These are phyloP conservation scores for Silurus asotus DNA, from an alignment of 2,113 vertebrate genomes.

Conservation along the genomic window DNA sequence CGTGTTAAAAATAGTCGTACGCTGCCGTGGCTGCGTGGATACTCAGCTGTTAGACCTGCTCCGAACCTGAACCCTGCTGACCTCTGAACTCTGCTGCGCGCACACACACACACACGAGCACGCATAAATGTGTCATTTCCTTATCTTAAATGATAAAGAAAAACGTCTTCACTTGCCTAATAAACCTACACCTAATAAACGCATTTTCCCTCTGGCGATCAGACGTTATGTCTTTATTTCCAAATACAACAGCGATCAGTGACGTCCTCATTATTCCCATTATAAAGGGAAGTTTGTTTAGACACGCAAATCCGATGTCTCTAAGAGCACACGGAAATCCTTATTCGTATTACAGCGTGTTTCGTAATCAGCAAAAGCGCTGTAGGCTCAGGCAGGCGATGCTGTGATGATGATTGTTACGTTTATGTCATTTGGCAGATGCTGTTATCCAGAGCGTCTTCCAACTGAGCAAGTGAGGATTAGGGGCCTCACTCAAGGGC, in stretches of 20 bases:
- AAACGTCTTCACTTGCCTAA: not conserved
- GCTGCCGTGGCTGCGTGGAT: not conserved
- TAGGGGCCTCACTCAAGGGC: too few species aligned
- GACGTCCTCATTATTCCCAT: not conserved
- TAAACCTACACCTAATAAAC: not conserved
- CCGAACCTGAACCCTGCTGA: slow-evolving; percentile 12
- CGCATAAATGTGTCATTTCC: not conserved
- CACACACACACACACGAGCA: not conserved
- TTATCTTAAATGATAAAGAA: not conserved
- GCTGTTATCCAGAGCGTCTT: too few species aligned
- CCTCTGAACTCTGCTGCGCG: slow-evolving; percentile 12
- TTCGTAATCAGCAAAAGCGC: not conserved
- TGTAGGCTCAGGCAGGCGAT: not conserved
- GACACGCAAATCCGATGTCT: not conserved
- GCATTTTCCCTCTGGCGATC: not conserved
- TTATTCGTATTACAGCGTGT: not conserved
- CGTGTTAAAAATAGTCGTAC: slow-evolving; percentile 43
- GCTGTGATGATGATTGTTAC: too few species aligned
- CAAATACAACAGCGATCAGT: not conserved
- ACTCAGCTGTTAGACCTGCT: slow-evolving; percentile 49
- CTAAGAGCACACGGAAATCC: not conserved
- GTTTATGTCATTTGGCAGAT: too few species aligned
- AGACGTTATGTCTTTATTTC: too few species aligned
- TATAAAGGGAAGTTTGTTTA: not conserved
- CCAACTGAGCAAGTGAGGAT: too few species aligned